These are phyloP conservation scores for Oryzias celebensis DNA, from an alignment of 2,113 vertebrate genomes.

Conservation along the genomic window DNA sequence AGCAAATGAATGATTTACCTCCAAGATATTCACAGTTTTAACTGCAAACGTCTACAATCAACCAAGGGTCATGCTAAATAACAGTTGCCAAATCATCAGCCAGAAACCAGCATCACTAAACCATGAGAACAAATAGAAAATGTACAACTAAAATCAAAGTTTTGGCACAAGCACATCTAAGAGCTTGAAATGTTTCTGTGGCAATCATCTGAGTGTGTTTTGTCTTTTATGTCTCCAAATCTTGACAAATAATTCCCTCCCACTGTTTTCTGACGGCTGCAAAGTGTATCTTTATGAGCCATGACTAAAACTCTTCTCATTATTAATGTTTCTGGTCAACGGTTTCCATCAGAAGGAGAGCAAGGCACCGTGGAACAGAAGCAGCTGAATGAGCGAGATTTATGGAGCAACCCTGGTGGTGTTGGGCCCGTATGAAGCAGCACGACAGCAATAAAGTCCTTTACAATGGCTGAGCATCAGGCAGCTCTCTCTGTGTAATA, in stretches of 20 bases:
- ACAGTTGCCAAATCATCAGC: conserved; percentile 40
- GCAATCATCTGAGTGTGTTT: conserved; percentile 14
- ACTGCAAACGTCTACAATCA: conserved; percentile 37
- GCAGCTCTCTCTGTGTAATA: conserved; percentile 40
- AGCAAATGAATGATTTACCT: conserved; percentile 32
- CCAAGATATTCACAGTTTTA: conserved; percentile 22
- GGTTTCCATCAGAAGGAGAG: conserved; percentile 57
- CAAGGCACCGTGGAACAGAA: conserved; percentile 39
- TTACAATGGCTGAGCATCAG: conserved; percentile 55
- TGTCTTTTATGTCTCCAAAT: conserved; percentile 24
- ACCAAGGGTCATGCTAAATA: conserved; percentile 40
- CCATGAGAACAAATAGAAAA: conserved; percentile 22
- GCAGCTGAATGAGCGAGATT: conserved; percentile 54
- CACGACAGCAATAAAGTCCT: conserved; percentile 53
- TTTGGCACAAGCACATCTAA: not conserved
- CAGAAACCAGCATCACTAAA: conserved; percentile 22
- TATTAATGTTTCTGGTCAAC: conserved; percentile 68
- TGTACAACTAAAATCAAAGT: conserved; percentile 12
- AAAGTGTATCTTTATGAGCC: conserved; percentile 61
- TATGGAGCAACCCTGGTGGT: conserved; percentile 46
- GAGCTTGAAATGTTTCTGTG: conserved; percentile 20
- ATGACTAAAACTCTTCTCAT: conserved; percentile 65
- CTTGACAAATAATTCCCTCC: conserved; percentile 46
- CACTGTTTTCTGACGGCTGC: conserved; percentile 46
- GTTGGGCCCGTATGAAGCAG: conserved; percentile 35